phyloP scores from a whole-genome alignment of 2,888 invertebrate genomes.

The Catocala fraxini region DNA sequence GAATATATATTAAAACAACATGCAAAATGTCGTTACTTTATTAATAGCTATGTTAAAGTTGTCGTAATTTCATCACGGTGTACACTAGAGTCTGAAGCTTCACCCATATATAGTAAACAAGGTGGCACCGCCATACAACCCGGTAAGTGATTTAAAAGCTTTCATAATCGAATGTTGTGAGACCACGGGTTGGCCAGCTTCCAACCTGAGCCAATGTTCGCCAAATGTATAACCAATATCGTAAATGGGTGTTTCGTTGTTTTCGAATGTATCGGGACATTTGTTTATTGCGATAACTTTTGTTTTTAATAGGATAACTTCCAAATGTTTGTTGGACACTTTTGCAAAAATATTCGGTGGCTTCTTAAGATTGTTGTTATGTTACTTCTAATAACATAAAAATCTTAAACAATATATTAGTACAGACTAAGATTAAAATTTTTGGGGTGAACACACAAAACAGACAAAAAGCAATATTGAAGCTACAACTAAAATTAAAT shows the following conservation, averaged over 20 bases:
- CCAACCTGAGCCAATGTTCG: conserved; percentile 53
- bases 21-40: too few relatives aligned
- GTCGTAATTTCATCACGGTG: conserved; percentile 26
- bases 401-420: too few relatives aligned
- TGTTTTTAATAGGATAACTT: background rate
- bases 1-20: background rate
- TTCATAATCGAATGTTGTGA: conserved; percentile 71
- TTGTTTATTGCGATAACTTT: conserved; percentile 10
- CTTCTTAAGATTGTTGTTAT: too few relatives aligned
- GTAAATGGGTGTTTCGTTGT: conserved; percentile 52
- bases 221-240: conserved; percentile 51
- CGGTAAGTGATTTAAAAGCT: conserved; percentile 79
- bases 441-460: too few relatives aligned
- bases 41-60: background rate
- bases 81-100: conserved; percentile 10
- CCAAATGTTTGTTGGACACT: background rate
- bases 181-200: conserved; percentile 53
- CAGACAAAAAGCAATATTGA: too few relatives aligned
- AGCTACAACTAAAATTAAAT: too few relatives aligned
- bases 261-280: conserved; percentile 17
- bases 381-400: too few relatives aligned
- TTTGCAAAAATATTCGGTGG: background rate
- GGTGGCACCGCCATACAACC: conserved; percentile 57
- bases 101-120: conserved; percentile 64
- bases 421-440: too few relatives aligned